A percentile compares a stretch with the other conserved stretches of the same genome.
Conservation (phyloP, 2,888 invertebrate species). For the Diaphora mendica region DNA sequence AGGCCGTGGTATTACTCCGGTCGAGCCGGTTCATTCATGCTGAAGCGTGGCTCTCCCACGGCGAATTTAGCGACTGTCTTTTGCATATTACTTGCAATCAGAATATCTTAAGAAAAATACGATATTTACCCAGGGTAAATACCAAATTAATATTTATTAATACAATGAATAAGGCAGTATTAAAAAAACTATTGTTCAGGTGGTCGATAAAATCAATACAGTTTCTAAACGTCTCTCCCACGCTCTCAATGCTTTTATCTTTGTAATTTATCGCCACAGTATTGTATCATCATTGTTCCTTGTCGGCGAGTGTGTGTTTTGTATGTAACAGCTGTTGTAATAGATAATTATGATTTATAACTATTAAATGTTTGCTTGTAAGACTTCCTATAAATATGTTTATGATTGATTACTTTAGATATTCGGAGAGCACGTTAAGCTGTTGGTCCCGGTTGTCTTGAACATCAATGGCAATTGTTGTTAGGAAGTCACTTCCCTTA, state of each 20-base stretch:
- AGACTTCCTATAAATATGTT: neutral
- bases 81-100: no score
- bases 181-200: no score
- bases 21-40: no score
- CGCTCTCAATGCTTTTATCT: conserved; percentile 18
- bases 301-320: conserved; percentile 9
- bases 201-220: conserved; percentile 3
- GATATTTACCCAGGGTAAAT: neutral
- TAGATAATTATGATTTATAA: neutral
- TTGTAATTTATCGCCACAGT: conserved; percentile 14
- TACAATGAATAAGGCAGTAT: neutral
- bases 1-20: no score
- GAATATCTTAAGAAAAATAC: no score
- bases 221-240: conserved; percentile 9
- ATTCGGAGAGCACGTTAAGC: neutral
- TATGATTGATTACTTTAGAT: neutral
- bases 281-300: conserved; percentile 17
- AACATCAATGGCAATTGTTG: no score
- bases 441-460: no score
- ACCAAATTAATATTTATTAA: neutral
- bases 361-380: neutral
- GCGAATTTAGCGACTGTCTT: no score
- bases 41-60: no score
- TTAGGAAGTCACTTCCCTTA: no score
- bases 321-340: neutral